Percentiles rank a stretch among this genome's conserved stretches.
These are phyloP conservation scores for Dipodomys ordii DNA, from an alignment of 2,113 vertebrate genomes.

Conservation along the genomic window DNA sequence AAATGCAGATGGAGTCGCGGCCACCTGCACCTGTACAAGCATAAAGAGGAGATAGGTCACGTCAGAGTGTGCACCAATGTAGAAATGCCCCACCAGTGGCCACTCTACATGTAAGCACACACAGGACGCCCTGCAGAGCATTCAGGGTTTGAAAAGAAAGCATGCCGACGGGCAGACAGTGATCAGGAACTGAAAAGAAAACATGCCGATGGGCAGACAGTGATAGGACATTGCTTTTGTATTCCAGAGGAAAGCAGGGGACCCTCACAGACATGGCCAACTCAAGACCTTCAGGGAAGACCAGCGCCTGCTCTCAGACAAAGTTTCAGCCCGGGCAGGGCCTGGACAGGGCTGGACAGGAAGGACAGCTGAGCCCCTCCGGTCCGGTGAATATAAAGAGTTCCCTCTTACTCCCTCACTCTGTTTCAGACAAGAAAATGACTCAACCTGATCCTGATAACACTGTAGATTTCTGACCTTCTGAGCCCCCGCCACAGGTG, in stretches of 20 bases:
- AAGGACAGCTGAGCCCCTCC: background rate
- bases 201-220: background rate
- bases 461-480: background rate
- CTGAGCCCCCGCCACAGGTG: constrained; percentile 24
- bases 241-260: constrained; percentile 2
- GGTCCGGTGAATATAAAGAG: background rate
- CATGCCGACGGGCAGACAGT: background rate
- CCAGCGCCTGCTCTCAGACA: too few species aligned
- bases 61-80: background rate
- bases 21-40: background rate
- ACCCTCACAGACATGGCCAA: background rate
- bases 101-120: fast-evolving
- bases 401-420: constrained; percentile 1
- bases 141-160: background rate
- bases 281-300: background rate
- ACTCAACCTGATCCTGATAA: constrained; percentile 53
- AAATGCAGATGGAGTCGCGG: background rate
- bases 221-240: background rate
- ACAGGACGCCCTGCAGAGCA: background rate
- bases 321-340: background rate
- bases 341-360: background rate
- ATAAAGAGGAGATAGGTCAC: background rate
- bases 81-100: background rate
- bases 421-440: constrained; percentile 31
- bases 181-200: background rate